Conservation (phyloP, 37 sponge, comb jelly and placozoan species). For the Tethya wilhelma region DNA sequence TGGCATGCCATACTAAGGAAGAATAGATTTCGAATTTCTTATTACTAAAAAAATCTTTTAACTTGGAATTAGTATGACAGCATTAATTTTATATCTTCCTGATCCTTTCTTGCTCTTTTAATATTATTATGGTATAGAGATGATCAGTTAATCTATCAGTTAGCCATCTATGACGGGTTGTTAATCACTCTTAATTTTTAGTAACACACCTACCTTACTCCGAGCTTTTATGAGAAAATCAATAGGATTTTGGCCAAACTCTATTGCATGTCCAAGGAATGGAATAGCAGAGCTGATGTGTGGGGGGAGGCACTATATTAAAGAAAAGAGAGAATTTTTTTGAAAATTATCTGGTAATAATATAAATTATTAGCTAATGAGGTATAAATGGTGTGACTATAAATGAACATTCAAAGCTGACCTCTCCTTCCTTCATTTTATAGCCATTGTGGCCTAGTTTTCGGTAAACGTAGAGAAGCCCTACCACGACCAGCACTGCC, state of each 20-base stretch:
- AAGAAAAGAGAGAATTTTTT: not conserved
- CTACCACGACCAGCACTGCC: slow-evolving; percentile 14
- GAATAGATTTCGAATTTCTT: too few species aligned
- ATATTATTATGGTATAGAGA: too few species aligned
- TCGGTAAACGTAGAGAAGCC: slow-evolving; percentile 40
- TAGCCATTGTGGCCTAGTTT: not conserved
- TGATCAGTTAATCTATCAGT: too few species aligned
- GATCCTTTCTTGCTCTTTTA: too few species aligned
- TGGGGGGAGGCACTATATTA: slow-evolving; percentile 55
- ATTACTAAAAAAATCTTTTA: too few species aligned
- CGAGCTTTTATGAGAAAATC: slow-evolving; percentile 65
- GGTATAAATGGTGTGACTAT: too few species aligned
- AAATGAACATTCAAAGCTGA: not conserved
- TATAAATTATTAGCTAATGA: not conserved
- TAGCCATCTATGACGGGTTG: too few species aligned
- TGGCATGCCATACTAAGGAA: too few species aligned
- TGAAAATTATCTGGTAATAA: not conserved
- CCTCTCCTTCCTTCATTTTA: slow-evolving; percentile 3
- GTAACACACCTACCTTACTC: slow-evolving; percentile 69
- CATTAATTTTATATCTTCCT: too few species aligned
- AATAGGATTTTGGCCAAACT: slow-evolving; percentile 79
- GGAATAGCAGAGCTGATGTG: slow-evolving; percentile 74
- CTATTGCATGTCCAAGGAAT: slow-evolving; percentile 76
- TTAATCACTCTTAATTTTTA: too few species aligned
- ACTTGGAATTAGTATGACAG: too few species aligned